phyloP scores from a whole-genome alignment of 2,113 vertebrate genomes.

The Prionailurus viverrinus region DNA sequence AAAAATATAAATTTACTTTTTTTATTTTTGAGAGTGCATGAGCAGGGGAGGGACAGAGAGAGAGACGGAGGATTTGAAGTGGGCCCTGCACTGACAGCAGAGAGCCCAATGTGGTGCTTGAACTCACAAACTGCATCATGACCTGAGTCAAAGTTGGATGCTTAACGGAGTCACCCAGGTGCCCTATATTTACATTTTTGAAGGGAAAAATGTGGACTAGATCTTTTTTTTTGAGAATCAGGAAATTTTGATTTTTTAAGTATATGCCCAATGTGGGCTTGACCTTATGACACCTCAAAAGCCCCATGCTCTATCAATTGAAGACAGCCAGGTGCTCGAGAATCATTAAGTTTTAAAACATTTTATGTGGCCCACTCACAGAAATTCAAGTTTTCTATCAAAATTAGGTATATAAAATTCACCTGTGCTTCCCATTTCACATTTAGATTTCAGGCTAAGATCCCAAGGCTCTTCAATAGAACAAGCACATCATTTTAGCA shows the following conservation, averaged over 20 bases:
- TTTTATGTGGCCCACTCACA: not conserved
- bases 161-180: not conserved
- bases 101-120: too few relatives aligned
- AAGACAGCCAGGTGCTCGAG: not conserved
- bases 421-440: not conserved
- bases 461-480: not conserved
- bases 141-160: not conserved
- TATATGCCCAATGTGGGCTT: not conserved
- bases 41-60: too few relatives aligned
- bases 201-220: not conserved
- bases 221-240: not conserved
- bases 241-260: not conserved
- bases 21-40: too few relatives aligned
- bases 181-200: not conserved
- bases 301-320: not conserved
- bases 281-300: not conserved
- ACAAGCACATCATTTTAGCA: not conserved
- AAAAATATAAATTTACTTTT: too few relatives aligned
- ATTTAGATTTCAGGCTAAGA: not conserved
- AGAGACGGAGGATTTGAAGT: too few relatives aligned
- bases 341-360: not conserved
- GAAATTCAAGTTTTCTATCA: conserved; percentile 12
- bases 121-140: too few relatives aligned
- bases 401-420: not conserved
- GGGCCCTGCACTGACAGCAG: too few relatives aligned